Conservation (phyloP, 2,888 invertebrate species). For the Choreutis nemorana region DNA sequence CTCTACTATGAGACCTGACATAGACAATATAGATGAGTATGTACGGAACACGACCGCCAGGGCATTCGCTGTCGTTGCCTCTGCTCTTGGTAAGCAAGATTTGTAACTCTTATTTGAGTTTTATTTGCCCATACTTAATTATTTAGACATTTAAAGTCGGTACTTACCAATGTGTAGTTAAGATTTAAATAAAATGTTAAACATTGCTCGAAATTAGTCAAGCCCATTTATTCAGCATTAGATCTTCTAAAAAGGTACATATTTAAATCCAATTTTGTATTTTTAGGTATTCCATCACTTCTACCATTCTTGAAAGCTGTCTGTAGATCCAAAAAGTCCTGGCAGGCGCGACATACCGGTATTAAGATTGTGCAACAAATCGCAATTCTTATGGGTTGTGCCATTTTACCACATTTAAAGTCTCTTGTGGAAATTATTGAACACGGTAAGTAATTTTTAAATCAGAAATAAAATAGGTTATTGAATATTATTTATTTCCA, state of each 20-base stretch:
- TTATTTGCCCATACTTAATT: neutral
- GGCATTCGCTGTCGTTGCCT: slow-evolving; percentile 99
- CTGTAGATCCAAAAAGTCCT: slow-evolving; percentile 98
- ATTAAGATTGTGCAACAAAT: slow-evolving; percentile 99
- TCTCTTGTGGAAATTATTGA: slow-evolving; percentile 99
- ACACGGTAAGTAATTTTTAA: slow-evolving; percentile 77
- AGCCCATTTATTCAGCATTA: too few relatives aligned
- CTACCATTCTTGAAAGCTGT: slow-evolving; percentile 98
- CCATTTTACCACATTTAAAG: slow-evolving; percentile 97
- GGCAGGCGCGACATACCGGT: slow-evolving; percentile 98
- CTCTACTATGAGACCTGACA: slow-evolving; percentile 99
- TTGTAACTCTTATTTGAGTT: neutral
- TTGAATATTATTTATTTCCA: too few relatives aligned
- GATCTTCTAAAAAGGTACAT: too few relatives aligned
- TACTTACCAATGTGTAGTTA: neutral
- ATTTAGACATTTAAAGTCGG: neutral
- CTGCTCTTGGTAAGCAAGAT: slow-evolving; percentile 92
- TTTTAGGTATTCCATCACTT: slow-evolving; percentile 85
- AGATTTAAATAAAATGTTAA: too few relatives aligned
- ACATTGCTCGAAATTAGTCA: too few relatives aligned
- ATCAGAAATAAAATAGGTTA: too few relatives aligned
- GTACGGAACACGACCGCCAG: slow-evolving; percentile 99
- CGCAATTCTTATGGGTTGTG: slow-evolving; percentile 99
- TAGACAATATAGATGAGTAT: slow-evolving; percentile 99
- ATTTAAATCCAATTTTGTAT: slow-evolving; percentile 3